Conservation (phyloP, 2,113 vertebrate species). For the Grus americana region DNA sequence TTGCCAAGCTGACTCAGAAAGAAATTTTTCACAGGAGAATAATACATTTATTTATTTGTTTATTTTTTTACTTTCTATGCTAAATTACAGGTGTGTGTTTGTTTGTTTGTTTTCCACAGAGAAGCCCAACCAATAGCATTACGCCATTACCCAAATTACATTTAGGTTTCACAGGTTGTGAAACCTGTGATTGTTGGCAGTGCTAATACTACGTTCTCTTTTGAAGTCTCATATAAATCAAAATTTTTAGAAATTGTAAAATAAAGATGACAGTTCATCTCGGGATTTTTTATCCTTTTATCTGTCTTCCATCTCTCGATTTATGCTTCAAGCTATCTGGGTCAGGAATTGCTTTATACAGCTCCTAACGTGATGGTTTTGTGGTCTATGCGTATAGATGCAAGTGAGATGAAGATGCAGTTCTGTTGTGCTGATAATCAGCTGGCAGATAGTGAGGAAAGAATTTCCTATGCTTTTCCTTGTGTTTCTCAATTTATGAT, state of each 20-base stretch:
- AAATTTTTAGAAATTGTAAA: neutral
- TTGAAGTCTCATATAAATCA: neutral
- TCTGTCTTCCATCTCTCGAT: neutral
- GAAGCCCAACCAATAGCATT: neutral
- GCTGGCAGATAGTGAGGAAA: neutral
- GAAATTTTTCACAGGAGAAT: neutral
- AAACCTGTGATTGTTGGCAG: neutral
- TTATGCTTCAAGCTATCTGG: neutral
- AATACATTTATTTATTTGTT: neutral
- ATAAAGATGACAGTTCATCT: neutral
- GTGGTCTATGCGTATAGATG: neutral
- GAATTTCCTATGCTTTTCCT: neutral
- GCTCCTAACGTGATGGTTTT: neutral
- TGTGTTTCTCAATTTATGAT: neutral
- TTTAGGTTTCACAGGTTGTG: neutral
- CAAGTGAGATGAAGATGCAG: neutral
- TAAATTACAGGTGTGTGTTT: neutral
- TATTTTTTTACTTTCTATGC: neutral
- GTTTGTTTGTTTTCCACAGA: neutral
- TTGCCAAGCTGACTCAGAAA: neutral
- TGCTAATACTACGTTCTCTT: neutral
- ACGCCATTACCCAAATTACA: neutral
- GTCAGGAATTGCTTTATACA: neutral
- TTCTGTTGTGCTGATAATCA: neutral
- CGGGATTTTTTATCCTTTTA: neutral